Conservation (phyloP, 2,797 vertebrate species). For the Threskiornis aethiopicus region DNA sequence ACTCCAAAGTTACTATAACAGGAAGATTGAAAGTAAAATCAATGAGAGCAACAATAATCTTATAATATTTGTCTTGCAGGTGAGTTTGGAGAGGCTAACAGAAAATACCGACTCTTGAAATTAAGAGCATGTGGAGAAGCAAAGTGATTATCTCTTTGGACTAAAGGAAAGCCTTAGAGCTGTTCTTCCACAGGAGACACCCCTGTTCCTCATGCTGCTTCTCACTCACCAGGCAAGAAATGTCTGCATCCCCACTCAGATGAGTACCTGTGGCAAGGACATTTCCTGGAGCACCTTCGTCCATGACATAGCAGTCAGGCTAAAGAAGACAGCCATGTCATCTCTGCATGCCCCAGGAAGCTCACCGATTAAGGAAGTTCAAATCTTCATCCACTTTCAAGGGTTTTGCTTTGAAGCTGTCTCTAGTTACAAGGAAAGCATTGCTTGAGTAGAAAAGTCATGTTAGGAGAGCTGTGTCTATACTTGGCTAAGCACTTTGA, state of each 20-base stretch:
- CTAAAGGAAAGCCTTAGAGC: not conserved
- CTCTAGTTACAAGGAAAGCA: not conserved
- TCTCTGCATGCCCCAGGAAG: not conserved
- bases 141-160: not conserved
- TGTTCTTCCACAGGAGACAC: accelerated
- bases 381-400: not conserved
- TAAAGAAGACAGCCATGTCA: not conserved
- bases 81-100: not conserved
- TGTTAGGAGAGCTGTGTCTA: accelerated
- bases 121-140: not conserved
- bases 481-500: not conserved
- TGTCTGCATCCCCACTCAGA: accelerated
- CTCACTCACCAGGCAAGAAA: not conserved
- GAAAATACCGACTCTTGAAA: not conserved
- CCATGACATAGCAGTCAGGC: not conserved
- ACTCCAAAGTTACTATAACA: not conserved
- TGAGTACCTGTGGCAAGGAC: not conserved
- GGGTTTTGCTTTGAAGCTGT: not conserved
- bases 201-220: not conserved
- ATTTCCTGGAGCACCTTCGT: not conserved
- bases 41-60: not conserved
- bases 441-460: not conserved
- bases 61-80: not conserved
- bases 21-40: not conserved
- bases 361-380: not conserved